phyloP scores from a whole-genome alignment of 2,797 vertebrate species.

The Myotis pilosus region DNA sequence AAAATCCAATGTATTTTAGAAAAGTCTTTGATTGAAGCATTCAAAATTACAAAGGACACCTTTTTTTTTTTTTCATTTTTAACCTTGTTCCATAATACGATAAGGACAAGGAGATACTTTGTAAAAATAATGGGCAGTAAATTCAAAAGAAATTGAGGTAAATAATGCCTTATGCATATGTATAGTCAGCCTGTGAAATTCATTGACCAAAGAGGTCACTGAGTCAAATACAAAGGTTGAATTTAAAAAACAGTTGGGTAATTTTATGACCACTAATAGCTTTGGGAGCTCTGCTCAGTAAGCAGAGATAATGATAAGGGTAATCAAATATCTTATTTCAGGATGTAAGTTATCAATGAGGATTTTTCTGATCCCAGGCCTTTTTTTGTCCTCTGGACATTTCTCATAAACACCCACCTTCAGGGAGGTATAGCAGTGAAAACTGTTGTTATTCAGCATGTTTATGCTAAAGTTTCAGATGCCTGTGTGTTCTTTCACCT shows the following conservation, averaged over 20 bases:
- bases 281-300: constrained; percentile 64
- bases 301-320: constrained; percentile 66
- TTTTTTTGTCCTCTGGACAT: constrained; percentile 59
- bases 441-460: neutral
- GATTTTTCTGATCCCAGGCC: neutral
- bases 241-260: constrained; percentile 81
- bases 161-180: constrained; percentile 83
- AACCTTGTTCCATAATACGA: constrained; percentile 62
- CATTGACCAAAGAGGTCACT: constrained; percentile 79
- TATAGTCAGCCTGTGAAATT: constrained; percentile 82
- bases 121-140: constrained; percentile 76
- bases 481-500: neutral
- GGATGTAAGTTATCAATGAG: neutral
- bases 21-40: constrained; percentile 44
- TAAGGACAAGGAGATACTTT: constrained; percentile 61
- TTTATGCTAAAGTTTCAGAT: neutral
- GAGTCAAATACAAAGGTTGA: constrained; percentile 75
- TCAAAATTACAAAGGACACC: constrained; percentile 53
- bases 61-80: constrained; percentile 37
- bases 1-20: constrained; percentile 43
- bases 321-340: constrained; percentile 74
- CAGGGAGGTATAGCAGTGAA: neutral
- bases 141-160: constrained; percentile 77
- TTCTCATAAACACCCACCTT: constrained; percentile 21
- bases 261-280: constrained; percentile 81